phyloP scores from a whole-genome alignment of 2,113 vertebrate species.

The Toxostoma redivivum region DNA sequence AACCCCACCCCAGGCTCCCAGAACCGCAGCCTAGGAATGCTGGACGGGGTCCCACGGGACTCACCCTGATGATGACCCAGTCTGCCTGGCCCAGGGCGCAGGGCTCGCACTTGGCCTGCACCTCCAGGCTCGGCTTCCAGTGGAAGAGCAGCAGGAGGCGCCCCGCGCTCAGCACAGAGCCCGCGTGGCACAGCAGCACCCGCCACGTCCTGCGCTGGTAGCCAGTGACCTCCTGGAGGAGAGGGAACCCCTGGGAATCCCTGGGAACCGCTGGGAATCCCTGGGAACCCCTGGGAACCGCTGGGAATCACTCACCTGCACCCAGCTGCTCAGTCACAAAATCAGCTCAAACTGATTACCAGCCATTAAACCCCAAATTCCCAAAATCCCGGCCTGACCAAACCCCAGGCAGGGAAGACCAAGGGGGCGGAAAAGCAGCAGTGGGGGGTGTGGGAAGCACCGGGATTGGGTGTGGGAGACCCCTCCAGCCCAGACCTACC shows the following conservation, averaged over 20 bases:
- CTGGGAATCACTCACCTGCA: neutral
- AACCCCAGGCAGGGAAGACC: too few species aligned
- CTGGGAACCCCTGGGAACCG: neutral
- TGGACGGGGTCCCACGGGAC: fast-evolving
- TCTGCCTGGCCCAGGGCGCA: neutral
- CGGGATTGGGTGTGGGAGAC: neutral
- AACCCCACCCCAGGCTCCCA: fast-evolving
- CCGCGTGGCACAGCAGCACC: neutral
- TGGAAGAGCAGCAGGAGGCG: neutral
- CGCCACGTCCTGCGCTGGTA: neutral
- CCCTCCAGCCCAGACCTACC: neutral
- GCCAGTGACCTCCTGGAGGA: neutral
- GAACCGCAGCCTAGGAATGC: neutral
- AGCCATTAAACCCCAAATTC: fast-evolving
- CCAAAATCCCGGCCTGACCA: fast-evolving
- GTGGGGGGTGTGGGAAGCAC: fast-evolving
- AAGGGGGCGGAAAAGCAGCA: neutral
- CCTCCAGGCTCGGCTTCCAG: neutral
- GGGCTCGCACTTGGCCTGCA: neutral
- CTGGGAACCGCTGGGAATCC: neutral
- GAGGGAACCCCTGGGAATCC: fast-evolving
- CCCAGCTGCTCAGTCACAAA: neutral
- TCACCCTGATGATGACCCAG: neutral
- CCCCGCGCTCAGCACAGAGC: neutral
- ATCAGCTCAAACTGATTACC: fast-evolving